Percentiles rank a stretch among this genome's conserved stretches.
phyloP scores from a whole-genome alignment of 2,888 invertebrate species.

The Timema cristinae region DNA sequence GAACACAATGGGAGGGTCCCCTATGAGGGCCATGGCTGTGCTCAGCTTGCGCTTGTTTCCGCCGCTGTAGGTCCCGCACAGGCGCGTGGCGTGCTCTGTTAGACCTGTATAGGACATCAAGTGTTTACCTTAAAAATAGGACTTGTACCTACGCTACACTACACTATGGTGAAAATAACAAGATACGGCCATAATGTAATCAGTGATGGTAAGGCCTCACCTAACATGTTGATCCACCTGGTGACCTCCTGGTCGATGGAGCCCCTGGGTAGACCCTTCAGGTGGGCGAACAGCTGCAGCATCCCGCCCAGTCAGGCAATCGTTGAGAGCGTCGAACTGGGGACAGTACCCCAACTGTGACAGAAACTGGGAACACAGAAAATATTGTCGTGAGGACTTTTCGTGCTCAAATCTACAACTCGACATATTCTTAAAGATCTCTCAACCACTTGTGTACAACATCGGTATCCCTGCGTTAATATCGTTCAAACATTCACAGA shows the following conservation, averaged over 20 bases:
- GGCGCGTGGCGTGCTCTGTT: conserved; percentile 23
- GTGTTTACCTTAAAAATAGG: too few relatives aligned
- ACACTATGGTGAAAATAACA: too few relatives aligned
- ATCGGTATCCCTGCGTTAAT: too few relatives aligned
- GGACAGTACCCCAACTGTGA: conserved; percentile 84
- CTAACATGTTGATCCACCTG: conserved; percentile 36
- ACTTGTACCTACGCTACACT: too few relatives aligned
- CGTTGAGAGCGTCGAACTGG: conserved; percentile 78
- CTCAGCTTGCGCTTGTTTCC: conserved; percentile 76
- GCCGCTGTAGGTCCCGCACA: conserved; percentile 56
- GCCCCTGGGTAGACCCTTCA: conserved; percentile 60
- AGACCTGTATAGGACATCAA: conserved; percentile 20
- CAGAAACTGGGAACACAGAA: conserved; percentile 54
- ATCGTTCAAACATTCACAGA: too few relatives aligned
- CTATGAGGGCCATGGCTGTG: conserved; percentile 70
- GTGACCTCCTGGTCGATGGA: conserved; percentile 37
- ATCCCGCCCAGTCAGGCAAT: conserved; percentile 71
- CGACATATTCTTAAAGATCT: too few relatives aligned
- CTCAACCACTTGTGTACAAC: too few relatives aligned
- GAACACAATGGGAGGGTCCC: conserved; percentile 62
- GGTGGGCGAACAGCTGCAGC: conserved; percentile 63
- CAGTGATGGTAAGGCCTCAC: conserved; percentile 21
- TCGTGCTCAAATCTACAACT: too few relatives aligned
- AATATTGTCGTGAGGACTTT: too few relatives aligned
- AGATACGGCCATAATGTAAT: too few relatives aligned